A percentile compares a stretch with the other conserved stretches of the same genome.
phyloP scores from a whole-genome alignment of 2,113 vertebrate species.

The Anser brachyrhynchus region DNA sequence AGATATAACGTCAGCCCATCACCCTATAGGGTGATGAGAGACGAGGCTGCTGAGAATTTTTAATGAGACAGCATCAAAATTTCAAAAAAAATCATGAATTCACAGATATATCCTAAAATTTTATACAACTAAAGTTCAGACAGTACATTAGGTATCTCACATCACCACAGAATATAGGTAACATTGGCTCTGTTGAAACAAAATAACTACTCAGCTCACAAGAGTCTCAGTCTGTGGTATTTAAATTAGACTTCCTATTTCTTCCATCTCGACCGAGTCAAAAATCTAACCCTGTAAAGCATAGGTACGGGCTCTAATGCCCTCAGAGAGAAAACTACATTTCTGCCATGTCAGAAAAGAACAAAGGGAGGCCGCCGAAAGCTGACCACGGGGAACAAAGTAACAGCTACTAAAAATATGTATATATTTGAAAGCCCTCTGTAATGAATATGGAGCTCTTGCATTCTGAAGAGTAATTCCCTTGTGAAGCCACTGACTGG shows the following conservation, averaged over 20 bases:
- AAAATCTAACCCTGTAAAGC: neutral
- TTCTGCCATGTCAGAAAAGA: conserved; percentile 38
- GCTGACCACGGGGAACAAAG: neutral
- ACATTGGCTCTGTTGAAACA: neutral
- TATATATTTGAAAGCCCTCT: neutral
- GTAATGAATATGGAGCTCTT: neutral
- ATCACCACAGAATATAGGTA: neutral
- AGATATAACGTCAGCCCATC: neutral
- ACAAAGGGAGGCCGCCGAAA: conserved; percentile 21
- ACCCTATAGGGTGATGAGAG: neutral
- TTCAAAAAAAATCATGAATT: neutral
- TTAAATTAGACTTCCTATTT: conserved; percentile 10
- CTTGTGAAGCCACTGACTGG: conserved; percentile 36
- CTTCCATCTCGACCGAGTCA: neutral
- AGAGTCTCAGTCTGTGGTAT: neutral
- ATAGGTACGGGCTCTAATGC: neutral
- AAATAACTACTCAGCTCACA: neutral
- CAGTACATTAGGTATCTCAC: neutral
- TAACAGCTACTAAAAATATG: neutral
- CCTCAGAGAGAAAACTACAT: conserved; percentile 11
- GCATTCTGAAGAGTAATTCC: conserved; percentile 40
- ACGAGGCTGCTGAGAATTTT: neutral
- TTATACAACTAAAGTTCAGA: neutral
- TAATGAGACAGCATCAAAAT: neutral
- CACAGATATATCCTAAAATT: neutral